A percentile compares a stretch with the other conserved stretches of the same genome.
Conservation (phyloP, 1,140 invertebrate species). For the Streblospio benedicti region DNA sequence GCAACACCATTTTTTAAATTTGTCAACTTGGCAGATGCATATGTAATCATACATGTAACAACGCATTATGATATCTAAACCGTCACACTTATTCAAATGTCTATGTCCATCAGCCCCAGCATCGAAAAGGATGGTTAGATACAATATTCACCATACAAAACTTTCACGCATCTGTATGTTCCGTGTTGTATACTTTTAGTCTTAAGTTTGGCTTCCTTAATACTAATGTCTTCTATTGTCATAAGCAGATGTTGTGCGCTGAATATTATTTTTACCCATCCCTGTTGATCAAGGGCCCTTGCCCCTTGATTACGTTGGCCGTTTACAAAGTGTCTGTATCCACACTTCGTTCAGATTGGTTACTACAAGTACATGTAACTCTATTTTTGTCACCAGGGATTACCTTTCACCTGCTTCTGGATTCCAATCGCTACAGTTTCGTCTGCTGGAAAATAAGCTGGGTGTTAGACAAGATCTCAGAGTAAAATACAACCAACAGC, state of each 20-base stretch:
- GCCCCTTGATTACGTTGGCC: neutral
- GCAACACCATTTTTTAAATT: neutral
- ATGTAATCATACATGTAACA: too few relatives aligned
- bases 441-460: constrained; percentile 91
- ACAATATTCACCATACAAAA: neutral
- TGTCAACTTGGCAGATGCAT: neutral
- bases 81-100: too few relatives aligned
- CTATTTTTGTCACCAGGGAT: constrained; percentile 44
- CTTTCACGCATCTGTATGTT: neutral
- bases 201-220: neutral
- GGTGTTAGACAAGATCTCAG: constrained; percentile 79
- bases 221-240: neutral
- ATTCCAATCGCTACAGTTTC: constrained; percentile 94
- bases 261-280: neutral
- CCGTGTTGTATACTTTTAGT: neutral
- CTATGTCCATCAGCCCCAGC: too few relatives aligned
- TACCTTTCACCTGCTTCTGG: constrained; percentile 90
- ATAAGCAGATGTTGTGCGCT: neutral
- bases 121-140: too few relatives aligned
- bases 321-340: neutral
- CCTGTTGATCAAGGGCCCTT: neutral
- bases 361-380: neutral
- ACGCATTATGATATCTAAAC: too few relatives aligned
- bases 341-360: neutral
- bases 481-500: constrained; percentile 83